A percentile compares a stretch with the other conserved stretches of the same genome.
Evolutionary conservation across 2,797 vertebrate genomes (phyloP).

Genomic region (Loris lydekkerianus): DNA sequence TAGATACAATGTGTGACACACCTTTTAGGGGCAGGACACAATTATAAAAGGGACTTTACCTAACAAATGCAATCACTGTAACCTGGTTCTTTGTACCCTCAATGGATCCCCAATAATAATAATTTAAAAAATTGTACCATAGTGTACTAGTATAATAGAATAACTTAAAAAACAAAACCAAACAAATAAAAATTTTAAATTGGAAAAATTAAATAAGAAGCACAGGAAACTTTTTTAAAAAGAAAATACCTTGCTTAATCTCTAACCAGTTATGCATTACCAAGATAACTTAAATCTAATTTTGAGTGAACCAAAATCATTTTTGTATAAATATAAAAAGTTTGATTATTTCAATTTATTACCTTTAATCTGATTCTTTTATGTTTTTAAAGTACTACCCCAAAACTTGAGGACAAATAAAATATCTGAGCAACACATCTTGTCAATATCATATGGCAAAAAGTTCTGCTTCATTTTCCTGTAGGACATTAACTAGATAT

Average conservation of each 20-base stretch:
- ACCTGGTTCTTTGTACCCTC: too few relatives aligned
- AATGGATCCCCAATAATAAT: too few relatives aligned
- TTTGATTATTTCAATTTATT: not conserved
- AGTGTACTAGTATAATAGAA: too few relatives aligned
- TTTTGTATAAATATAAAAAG: not conserved
- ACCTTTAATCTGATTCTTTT: not conserved
- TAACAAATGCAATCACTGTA: too few relatives aligned
- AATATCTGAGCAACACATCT: not conserved
- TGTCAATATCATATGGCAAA: fast-evolving
- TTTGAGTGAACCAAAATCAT: not conserved
- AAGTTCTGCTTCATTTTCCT: not conserved
- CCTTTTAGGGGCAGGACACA: too few relatives aligned
- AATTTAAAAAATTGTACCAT: too few relatives aligned
- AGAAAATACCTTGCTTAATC: not conserved
- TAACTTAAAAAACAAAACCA: too few relatives aligned
- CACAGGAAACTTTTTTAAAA: too few relatives aligned
- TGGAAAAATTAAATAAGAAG: too few relatives aligned
- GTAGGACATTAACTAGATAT: fast-evolving
- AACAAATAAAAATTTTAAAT: too few relatives aligned
- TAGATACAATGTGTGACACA: too few relatives aligned
- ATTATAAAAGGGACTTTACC: too few relatives aligned
- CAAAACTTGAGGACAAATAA: not conserved
- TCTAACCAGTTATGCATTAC: not conserved
- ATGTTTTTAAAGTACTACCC: not conserved
- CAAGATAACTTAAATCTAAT: not conserved